Conservation (phyloP, 2,113 vertebrate genomes). For the Symphodus melops region DNA sequence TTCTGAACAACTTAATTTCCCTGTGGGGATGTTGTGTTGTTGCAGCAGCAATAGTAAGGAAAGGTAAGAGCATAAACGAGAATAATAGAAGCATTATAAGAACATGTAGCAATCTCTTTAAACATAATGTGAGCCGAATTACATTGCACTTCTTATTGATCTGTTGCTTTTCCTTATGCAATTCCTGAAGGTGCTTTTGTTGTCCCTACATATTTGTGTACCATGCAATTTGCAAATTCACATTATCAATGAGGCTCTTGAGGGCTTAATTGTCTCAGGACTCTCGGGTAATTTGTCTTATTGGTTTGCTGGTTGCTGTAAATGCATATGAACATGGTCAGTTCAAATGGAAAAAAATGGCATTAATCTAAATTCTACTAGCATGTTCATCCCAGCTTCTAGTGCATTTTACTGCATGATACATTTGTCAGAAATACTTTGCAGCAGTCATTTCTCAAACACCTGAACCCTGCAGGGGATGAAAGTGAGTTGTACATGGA, state of each 20-base stretch:
- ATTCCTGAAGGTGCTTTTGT: not conserved
- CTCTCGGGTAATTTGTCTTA: not conserved
- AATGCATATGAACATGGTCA: not conserved
- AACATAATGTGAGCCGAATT: constrained; percentile 2
- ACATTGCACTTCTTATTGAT: not conserved
- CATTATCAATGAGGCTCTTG: not conserved
- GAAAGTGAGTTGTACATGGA: not conserved
- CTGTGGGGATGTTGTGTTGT: constrained; percentile 14
- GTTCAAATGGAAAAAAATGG: not conserved
- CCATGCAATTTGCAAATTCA: not conserved
- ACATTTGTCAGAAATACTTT: not conserved
- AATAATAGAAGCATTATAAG: not conserved
- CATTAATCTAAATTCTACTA: not conserved
- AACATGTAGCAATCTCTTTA: not conserved
- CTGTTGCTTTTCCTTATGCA: not conserved
- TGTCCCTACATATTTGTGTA: not conserved
- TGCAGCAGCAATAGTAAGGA: not conserved
- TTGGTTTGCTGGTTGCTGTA: not conserved
- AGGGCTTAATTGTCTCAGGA: not conserved
- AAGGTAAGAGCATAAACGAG: not conserved
- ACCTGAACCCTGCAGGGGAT: not conserved
- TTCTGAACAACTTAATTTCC: constrained; percentile 14
- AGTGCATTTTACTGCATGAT: not conserved
- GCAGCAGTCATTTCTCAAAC: not conserved
- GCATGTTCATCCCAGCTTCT: not conserved